Percentiles rank a stretch among this genome's conserved stretches.
Conservation (phyloP, 2,797 vertebrate genomes). For the Lacerta viridis region DNA sequence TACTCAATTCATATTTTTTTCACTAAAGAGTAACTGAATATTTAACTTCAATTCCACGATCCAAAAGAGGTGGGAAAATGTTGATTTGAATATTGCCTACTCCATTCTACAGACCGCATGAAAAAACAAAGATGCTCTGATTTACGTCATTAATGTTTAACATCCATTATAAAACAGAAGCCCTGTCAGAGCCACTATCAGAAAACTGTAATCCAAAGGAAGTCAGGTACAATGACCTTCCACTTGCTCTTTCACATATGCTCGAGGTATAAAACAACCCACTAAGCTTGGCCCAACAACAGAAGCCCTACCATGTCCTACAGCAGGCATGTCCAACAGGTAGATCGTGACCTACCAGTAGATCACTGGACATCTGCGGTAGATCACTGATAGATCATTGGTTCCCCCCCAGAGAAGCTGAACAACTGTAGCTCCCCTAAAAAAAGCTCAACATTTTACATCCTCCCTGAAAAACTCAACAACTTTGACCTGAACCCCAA, state of each 20-base stretch:
- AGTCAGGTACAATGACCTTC: not conserved
- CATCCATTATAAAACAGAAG: not conserved
- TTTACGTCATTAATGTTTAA: not conserved
- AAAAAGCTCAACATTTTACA: no score
- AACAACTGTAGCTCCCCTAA: no score
- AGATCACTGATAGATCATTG: no score
- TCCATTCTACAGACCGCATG: not conserved
- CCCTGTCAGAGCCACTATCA: no score
- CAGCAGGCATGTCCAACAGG: no score
- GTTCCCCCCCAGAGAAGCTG: no score
- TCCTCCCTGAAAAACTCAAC: no score
- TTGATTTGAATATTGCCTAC: not conserved
- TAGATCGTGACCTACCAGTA: no score
- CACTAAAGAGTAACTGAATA: not conserved
- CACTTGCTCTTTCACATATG: not conserved
- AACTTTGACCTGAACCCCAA: no score
- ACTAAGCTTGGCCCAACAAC: not conserved
- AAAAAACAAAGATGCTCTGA: not conserved
- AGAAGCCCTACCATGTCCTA: not conserved
- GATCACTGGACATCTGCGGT: no score
- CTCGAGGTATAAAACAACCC: not conserved
- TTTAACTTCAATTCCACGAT: not conserved
- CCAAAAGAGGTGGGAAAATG: not conserved
- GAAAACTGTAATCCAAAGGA: not conserved
- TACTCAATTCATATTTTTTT: not conserved